phyloP scores from a whole-genome alignment of 2,113 vertebrate genomes.

The Trematocara stigmaticum region DNA sequence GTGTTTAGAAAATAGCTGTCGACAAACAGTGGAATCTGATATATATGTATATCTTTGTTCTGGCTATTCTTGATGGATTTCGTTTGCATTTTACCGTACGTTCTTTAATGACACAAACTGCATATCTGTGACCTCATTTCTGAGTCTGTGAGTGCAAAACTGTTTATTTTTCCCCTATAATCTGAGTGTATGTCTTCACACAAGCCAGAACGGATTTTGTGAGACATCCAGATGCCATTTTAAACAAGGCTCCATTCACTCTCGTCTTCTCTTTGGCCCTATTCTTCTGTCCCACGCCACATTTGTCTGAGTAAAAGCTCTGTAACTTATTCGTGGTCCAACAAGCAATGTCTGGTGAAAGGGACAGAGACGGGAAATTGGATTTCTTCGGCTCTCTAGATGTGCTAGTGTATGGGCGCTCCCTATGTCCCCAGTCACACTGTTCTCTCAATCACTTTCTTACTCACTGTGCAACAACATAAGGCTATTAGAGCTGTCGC shows the following conservation, averaged over 20 bases:
- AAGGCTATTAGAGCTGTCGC: conserved; percentile 38
- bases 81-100: not conserved
- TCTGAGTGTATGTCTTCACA: not conserved
- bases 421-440: not conserved
- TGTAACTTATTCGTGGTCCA: not conserved
- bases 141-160: not conserved
- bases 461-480: conserved; percentile 16
- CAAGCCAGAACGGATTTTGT: not conserved
- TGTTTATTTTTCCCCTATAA: not conserved
- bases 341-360: conserved; percentile 11
- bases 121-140: not conserved
- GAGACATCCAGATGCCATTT: not conserved
- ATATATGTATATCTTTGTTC: not conserved
- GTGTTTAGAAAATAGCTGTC: not conserved
- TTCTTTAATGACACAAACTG: not conserved
- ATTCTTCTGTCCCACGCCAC: not conserved
- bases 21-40: not conserved
- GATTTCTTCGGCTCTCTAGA: conserved; percentile 32
- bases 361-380: conserved; percentile 42
- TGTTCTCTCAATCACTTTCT: conserved; percentile 24
- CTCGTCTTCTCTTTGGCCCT: not conserved
- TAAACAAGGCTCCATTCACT: not conserved
- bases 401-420: not conserved
- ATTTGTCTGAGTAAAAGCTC: conserved; percentile 15
- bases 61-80: not conserved